Evolutionary conservation across 35 echinoderm and acorn worm species (phyloP).

Genomic region (Heliocidaris erythrogramma): DNA sequence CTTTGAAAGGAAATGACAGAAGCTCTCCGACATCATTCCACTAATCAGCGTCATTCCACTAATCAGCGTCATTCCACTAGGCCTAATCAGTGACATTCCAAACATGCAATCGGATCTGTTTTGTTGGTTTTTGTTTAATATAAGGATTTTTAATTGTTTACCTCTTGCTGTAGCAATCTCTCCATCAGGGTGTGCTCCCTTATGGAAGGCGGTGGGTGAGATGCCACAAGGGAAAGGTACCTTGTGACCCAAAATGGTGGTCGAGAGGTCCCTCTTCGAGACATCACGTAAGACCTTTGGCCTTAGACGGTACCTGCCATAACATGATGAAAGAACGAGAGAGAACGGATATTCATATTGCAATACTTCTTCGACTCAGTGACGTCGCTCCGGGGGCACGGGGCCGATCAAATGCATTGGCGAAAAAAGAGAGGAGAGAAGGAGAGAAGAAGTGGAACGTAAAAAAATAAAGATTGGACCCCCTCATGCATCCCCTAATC

Average conservation of each 20-base stretch:
- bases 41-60: no score
- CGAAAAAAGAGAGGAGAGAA: neutral
- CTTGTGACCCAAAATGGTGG: conserved; percentile 67
- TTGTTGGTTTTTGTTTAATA: neutral
- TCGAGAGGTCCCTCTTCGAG: conserved; percentile 71
- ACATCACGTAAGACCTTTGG: conserved; percentile 80
- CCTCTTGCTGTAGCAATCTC: conserved; percentile 85
- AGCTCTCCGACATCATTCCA: no score
- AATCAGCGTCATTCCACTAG: no score
- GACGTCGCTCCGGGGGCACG: neutral
- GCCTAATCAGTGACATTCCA: no score
- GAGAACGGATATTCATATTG: neutral
- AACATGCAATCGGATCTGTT: no score
- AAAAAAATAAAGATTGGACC: neutral
- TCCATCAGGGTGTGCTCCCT: conserved; percentile 67
- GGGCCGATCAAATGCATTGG: neutral
- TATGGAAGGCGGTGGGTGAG: conserved; percentile 72
- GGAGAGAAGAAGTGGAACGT: neutral
- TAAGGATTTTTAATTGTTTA: conserved; percentile 25
- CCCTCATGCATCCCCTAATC: no score
- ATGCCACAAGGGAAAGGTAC: conserved; percentile 69
- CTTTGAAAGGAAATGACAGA: no score
- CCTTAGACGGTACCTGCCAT: conserved; percentile 59
- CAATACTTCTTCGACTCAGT: no score
- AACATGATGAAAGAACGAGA: neutral